Percentiles rank a stretch among this genome's conserved stretches.
phyloP scores from a whole-genome alignment of 2,888 invertebrate genomes.

The Phyllotreta cruciferae region DNA sequence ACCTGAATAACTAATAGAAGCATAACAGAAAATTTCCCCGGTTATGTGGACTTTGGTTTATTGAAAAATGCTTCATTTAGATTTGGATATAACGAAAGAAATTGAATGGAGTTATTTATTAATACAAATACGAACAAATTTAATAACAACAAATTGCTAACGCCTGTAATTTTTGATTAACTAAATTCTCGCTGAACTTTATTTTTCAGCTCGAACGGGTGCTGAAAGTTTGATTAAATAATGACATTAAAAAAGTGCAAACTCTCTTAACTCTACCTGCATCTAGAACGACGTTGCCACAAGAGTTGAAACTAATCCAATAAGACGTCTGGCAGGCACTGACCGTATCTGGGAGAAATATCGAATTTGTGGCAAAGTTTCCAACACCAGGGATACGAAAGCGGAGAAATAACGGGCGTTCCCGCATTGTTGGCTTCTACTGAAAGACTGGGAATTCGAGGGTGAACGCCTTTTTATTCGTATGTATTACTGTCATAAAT shows the following conservation, averaged over 20 bases:
- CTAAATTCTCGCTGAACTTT: too few species aligned
- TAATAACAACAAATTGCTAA: too few species aligned
- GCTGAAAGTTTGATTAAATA: constrained; percentile 12
- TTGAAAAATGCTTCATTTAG: too few species aligned
- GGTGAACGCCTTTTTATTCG: too few species aligned
- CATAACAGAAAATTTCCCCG: constrained; percentile 6
- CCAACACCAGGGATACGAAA: not conserved
- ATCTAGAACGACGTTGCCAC: not conserved
- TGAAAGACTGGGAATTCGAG: not conserved
- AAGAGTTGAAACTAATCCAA: constrained; percentile 10
- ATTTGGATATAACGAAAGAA: too few species aligned
- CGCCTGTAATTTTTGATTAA: constrained; percentile 1
- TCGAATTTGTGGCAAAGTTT: constrained; percentile 8
- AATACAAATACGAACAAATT: too few species aligned
- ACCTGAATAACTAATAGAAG: constrained; percentile 14
- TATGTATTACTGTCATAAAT: too few species aligned
- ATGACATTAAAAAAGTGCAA: constrained; percentile 11
- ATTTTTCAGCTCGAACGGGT: not conserved
- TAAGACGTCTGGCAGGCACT: constrained; percentile 1
- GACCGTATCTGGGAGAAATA: constrained; percentile 8
- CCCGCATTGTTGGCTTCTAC: not conserved
- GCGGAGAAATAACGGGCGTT: not conserved
- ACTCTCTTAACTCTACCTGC: constrained; percentile 4
- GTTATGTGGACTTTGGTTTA: too few species aligned
- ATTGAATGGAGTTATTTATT: too few species aligned